Conservation (phyloP, 2,797 vertebrate genomes). For the Neosilurus hyrtlii region DNA sequence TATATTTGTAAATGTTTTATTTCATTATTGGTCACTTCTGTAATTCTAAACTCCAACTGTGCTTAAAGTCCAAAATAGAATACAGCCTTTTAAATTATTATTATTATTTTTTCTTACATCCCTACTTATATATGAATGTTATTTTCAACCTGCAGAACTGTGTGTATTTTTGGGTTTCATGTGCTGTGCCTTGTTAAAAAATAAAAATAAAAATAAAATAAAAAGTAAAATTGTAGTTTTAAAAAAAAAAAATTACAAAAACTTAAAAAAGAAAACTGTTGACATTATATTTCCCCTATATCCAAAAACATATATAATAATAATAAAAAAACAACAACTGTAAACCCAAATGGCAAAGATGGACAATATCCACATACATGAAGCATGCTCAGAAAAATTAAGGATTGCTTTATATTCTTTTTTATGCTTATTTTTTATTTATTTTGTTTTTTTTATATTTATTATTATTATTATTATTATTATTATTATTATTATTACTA, state of each 20-base stretch:
- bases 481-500: too few relatives aligned
- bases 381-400: conserved; percentile 66
- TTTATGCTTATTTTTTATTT: conserved; percentile 60
- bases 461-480: too few relatives aligned
- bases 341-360: not conserved
- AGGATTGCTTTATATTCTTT: conserved; percentile 55
- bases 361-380: conserved; percentile 48
- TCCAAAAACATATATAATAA: not conserved
- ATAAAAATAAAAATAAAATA: conserved; percentile 67
- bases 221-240: conserved; percentile 56
- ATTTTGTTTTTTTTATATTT: conserved; percentile 57
- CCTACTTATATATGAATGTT: conserved; percentile 61
- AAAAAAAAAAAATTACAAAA: conserved; percentile 63
- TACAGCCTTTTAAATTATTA: conserved; percentile 62
- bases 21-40: conserved; percentile 73
- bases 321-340: not conserved
- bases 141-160: conserved; percentile 36
- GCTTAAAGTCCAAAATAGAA: conserved; percentile 69
- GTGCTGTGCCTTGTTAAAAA: conserved; percentile 91
- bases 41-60: conserved; percentile 75
- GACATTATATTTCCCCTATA: not conserved
- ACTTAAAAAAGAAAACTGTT: conserved; percentile 29
- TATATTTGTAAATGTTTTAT: conserved; percentile 84
- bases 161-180: conserved; percentile 85
- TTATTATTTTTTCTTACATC: conserved; percentile 36